A percentile compares a stretch with the other conserved stretches of the same genome.
These are phyloP conservation scores for Gopherus evgoodei DNA, from an alignment of 2,113 vertebrate genomes.

Conservation along the genomic window DNA sequence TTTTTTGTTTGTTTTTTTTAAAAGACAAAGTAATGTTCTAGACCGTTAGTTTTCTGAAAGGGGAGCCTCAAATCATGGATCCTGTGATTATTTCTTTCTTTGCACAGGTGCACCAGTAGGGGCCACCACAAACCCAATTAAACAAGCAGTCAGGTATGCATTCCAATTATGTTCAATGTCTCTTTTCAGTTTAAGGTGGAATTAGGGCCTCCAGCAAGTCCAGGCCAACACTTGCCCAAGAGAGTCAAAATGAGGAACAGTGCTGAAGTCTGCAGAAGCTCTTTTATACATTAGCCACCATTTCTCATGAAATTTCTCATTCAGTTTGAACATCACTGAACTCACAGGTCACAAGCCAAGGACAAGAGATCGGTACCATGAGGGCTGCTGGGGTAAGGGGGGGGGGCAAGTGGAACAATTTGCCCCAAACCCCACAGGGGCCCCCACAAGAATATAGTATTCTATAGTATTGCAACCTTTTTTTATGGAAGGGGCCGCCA, in stretches of 20 bases:
- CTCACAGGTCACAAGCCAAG: background rate
- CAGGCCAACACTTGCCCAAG: background rate
- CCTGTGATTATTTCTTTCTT: background rate
- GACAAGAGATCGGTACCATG: background rate
- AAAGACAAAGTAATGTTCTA: background rate
- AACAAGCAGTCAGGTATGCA: background rate
- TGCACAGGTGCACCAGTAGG: constrained; percentile 60
- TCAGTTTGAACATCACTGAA: background rate
- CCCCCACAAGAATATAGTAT: no score
- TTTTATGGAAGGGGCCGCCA: no score
- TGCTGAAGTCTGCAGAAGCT: background rate
- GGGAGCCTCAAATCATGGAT: background rate
- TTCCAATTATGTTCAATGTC: background rate
- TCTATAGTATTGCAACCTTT: no score
- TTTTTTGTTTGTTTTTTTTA: background rate
- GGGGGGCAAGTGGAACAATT: no score
- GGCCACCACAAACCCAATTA: constrained; percentile 51
- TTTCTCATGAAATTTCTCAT: background rate
- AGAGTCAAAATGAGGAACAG: background rate
- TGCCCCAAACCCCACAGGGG: no score
- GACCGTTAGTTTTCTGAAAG: background rate
- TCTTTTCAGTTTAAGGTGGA: background rate
- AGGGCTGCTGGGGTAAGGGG: no score
- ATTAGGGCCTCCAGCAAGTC: background rate
- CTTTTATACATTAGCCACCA: background rate